Conservation (phyloP, 1,140 invertebrate genomes). For the Drosophila gunungcola region DNA sequence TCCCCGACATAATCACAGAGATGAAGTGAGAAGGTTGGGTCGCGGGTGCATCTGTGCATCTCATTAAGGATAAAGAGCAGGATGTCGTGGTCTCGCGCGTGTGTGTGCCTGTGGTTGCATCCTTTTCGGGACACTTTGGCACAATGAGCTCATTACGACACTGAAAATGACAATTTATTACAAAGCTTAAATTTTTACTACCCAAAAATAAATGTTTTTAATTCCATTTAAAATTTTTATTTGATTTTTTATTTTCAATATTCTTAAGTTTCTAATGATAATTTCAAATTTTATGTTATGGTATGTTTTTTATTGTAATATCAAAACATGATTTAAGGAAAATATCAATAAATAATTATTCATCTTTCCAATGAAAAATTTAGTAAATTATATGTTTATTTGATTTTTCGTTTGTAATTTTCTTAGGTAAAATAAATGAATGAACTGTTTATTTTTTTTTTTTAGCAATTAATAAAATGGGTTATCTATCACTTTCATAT, state of each 20-base stretch:
- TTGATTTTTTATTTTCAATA: too few species aligned
- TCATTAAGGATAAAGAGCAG: slow-evolving; percentile 46
- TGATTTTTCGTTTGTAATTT: too few species aligned
- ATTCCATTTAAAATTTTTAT: too few species aligned
- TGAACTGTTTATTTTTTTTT: not conserved
- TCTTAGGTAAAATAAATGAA: too few species aligned
- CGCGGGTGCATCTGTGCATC: slow-evolving; percentile 29
- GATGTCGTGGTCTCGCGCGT: slow-evolving; percentile 26
- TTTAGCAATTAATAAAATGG: too few species aligned
- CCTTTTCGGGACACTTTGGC: slow-evolving; percentile 35
- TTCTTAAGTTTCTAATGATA: too few species aligned
- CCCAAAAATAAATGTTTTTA: too few species aligned
- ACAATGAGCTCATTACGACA: slow-evolving; percentile 49
- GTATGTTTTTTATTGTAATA: not conserved
- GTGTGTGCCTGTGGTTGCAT: slow-evolving; percentile 25
- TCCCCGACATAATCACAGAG: slow-evolving; percentile 40
- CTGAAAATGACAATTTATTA: not conserved
- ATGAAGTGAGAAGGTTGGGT: slow-evolving; percentile 33
- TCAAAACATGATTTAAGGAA: too few species aligned
- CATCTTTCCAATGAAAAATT: too few species aligned
- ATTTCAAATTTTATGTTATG: not conserved
- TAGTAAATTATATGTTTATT: too few species aligned
- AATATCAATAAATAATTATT: too few species aligned
- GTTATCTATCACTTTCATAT: not conserved
- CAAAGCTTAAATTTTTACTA: not conserved